phyloP scores from a whole-genome alignment of 2,113 vertebrate species.

The Phocoena phocoena region DNA sequence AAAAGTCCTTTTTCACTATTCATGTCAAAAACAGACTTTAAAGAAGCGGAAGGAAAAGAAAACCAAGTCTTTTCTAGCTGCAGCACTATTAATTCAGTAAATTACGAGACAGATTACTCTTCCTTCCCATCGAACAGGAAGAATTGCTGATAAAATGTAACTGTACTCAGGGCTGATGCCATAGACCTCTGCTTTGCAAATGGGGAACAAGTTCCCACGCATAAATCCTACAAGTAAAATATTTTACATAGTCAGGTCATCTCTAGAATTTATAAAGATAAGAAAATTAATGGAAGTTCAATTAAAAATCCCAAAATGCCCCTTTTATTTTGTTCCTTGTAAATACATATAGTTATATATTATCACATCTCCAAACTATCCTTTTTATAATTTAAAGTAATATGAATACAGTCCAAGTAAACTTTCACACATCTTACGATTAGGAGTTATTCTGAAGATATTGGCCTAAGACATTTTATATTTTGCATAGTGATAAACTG shows the following conservation, averaged over 20 bases:
- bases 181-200: slow-evolving; percentile 38
- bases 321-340: background rate
- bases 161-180: background rate
- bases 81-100: background rate
- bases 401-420: background rate
- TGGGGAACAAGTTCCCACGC: background rate
- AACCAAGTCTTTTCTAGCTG: slow-evolving; percentile 1
- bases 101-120: background rate
- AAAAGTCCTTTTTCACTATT: slow-evolving; percentile 24
- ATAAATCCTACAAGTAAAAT: background rate
- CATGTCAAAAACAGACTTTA: slow-evolving; percentile 45
- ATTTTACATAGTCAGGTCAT: background rate
- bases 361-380: background rate
- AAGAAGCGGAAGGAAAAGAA: slow-evolving; percentile 45
- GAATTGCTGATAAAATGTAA: slow-evolving; percentile 45
- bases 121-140: slow-evolving; percentile 48
- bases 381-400: background rate
- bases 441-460: slow-evolving; percentile 3
- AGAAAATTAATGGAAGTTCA: slow-evolving; percentile 35
- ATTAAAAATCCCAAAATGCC: background rate
- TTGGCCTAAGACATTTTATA: slow-evolving; percentile 17
- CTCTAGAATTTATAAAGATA: background rate
- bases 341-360: background rate
- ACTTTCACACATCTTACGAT: background rate
- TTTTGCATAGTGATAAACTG: background rate